Base-by-base conservation (phyloP, 1,140 invertebrate genomes). In the Caerostris darwini region DNA sequence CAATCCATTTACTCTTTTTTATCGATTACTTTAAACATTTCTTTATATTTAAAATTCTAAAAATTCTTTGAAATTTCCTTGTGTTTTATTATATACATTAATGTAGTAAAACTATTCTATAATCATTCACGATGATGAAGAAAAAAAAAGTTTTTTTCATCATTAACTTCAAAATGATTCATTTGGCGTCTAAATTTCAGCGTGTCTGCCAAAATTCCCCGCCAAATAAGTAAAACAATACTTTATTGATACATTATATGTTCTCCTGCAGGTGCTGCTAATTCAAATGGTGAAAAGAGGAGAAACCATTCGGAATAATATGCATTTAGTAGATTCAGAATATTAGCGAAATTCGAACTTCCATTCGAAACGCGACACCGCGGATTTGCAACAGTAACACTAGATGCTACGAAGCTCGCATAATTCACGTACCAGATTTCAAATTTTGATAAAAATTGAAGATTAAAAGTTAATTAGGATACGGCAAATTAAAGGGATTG, bases 201-300 rank as follows among this genome's bases (percentile, higher is more conserved):
- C 4, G 10, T 34, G 69, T 34, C 19, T 10, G 7, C 69, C 34
- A 4, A 77, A 77, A 5, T 14, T 77, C 7, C 3, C 19, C 69
- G 8, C 5, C 34, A 34, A 57, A 71, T 69, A 3, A 19, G 90
- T 83, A 83, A 92, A 92, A 92, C 50, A 92, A 92, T 92, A 82
- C 77, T 83, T 12, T 8, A 64, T 56, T 2, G 90, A 58, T 57
- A 92, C 56, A 14, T 92, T 83, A 92, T 92, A n/a, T 77, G 56
- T 50, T 3, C 3, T 12, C 34, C 17, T 83, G 90, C 90, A 92
- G 90, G 90, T 92, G 90, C 90, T 92, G 81, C 56, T 12, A 53
- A 34, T 53, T 53, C n/a, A 4, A 7, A 19, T 57, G 69, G 81
- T 54, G 4, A 90, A 90, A 54, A 77, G 67, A 14, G 87, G 64